Conservation (phyloP, 2,888 invertebrate species). For the Nezara viridula region DNA sequence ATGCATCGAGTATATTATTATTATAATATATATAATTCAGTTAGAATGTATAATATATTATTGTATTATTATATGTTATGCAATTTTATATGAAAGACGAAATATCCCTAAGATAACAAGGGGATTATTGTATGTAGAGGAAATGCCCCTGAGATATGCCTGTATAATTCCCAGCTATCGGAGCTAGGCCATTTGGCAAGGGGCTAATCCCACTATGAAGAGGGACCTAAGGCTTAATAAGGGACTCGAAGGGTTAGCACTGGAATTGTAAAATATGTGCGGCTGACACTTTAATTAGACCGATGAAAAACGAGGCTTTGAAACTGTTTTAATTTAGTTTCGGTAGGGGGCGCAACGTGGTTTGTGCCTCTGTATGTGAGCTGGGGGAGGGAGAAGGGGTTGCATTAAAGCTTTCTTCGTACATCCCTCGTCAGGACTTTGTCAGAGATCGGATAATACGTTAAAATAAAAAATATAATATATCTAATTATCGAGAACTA, state of each 20-base stretch:
- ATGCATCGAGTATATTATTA: no score
- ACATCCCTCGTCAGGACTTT: background rate
- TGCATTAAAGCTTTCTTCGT: background rate
- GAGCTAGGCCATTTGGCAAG: conserved; percentile 9
- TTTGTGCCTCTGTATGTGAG: conserved; percentile 43
- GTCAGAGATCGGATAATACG: background rate
- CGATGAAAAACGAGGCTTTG: conserved; percentile 69
- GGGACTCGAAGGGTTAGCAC: conserved; percentile 62
- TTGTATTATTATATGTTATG: background rate
- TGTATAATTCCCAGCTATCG: conserved; percentile 11
- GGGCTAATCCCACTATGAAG: conserved; percentile 21
- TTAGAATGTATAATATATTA: no score
- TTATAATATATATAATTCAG: no score
- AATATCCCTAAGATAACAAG: background rate
- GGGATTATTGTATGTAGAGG: background rate
- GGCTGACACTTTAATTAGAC: conserved; percentile 69
- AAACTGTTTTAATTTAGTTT: conserved; percentile 69
- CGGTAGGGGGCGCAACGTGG: conserved; percentile 15
- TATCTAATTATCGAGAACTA: no score
- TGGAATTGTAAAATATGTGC: conserved; percentile 69
- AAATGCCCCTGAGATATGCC: conserved; percentile 15
- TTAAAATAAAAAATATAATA: no score
- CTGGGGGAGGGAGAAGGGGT: background rate
- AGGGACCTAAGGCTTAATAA: conserved; percentile 42
- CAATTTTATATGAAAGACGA: no score